phyloP scores from a whole-genome alignment of 2,888 invertebrate species.

The Rhagonycha fulva region DNA sequence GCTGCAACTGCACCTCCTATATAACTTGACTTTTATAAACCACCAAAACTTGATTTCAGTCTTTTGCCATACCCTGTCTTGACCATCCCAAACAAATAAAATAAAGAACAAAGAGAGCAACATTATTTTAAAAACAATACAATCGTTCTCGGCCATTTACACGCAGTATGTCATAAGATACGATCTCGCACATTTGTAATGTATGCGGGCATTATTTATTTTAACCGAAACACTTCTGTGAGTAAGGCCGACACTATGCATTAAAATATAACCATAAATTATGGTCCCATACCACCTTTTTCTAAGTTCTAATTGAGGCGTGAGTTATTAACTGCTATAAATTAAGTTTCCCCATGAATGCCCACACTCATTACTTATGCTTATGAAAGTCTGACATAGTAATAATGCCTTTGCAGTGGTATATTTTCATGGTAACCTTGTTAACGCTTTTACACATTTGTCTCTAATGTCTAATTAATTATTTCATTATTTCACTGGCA shows the following conservation, averaged over 20 bases:
- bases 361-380: conserved; percentile 41
- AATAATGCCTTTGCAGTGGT: conserved; percentile 37
- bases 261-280: conserved; percentile 41
- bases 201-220: conserved; percentile 40
- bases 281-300: conserved; percentile 34
- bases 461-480: conserved; percentile 26
- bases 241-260: conserved; percentile 35
- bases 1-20: conserved; percentile 9
- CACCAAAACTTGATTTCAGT: conserved; percentile 41
- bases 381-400: conserved; percentile 41
- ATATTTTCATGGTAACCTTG: conserved; percentile 28
- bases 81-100: conserved; percentile 23
- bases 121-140: conserved; percentile 29
- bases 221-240: conserved; percentile 36
- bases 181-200: conserved; percentile 39
- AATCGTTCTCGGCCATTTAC: conserved; percentile 36
- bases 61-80: conserved; percentile 31
- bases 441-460: conserved; percentile 25
- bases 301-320: conserved; percentile 43
- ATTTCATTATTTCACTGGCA: conserved; percentile 16
- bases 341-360: conserved; percentile 41
- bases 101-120: conserved; percentile 25
- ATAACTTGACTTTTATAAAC: conserved; percentile 12
- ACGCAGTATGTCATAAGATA: conserved; percentile 40
- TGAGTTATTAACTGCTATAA: conserved; percentile 44